Evolutionary conservation across 2,113 vertebrate species (phyloP).

Genomic region (Actenoides hombroni): DNA sequence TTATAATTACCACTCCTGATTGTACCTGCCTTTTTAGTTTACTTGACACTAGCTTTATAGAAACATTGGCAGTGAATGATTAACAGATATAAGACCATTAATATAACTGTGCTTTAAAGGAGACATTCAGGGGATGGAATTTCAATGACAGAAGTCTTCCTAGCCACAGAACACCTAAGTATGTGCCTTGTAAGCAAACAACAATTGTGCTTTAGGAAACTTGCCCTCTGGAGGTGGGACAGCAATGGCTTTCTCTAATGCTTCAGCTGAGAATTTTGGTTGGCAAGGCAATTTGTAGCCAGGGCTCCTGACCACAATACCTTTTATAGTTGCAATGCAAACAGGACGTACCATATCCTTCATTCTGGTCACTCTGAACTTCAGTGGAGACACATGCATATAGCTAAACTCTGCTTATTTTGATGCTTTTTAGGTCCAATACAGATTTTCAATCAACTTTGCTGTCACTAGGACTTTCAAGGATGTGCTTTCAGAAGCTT

Average conservation of each 20-base stretch:
- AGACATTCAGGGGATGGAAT: not conserved
- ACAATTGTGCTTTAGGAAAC: not conserved
- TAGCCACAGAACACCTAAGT: not conserved
- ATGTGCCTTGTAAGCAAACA: not conserved
- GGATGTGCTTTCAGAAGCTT: not conserved
- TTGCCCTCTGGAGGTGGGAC: not conserved
- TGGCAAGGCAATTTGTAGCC: not conserved
- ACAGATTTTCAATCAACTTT: not conserved
- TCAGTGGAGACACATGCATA: not conserved
- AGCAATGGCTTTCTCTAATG: not conserved
- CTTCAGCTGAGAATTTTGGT: not conserved
- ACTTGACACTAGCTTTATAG: not conserved
- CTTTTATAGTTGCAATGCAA: not conserved
- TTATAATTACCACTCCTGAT: not conserved
- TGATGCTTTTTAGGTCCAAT: not conserved
- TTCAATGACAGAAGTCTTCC: not conserved
- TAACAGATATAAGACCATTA: not conserved
- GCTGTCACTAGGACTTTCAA: not conserved
- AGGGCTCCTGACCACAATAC: not conserved
- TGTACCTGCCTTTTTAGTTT: not conserved
- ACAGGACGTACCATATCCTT: not conserved
- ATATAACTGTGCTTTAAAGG: accelerated
- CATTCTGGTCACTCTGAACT: not conserved
- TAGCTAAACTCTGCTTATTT: not conserved
- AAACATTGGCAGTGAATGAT: not conserved